These are phyloP conservation scores for Gallirallus australis DNA, from an alignment of 2,797 vertebrate genomes.

Conservation along the genomic window DNA sequence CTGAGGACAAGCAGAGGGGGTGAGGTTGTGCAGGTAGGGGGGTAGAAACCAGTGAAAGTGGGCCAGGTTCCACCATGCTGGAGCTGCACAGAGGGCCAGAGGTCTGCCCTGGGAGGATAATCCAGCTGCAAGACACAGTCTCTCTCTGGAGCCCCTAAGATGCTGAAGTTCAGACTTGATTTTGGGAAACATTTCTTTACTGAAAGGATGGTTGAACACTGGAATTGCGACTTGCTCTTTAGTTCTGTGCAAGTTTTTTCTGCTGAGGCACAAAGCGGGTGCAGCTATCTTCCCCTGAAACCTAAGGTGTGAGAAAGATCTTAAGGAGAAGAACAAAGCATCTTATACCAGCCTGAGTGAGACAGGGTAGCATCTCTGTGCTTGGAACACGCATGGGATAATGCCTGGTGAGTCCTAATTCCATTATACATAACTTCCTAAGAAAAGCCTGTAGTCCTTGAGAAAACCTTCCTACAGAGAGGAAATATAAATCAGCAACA, in stretches of 20 bases:
- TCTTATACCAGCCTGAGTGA: background rate
- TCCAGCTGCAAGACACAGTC: accelerated
- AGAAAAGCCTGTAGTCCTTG: background rate
- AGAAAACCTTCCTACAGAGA: background rate
- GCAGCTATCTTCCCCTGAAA: background rate
- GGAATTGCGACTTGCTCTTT: background rate
- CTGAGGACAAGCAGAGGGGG: accelerated
- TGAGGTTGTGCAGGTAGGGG: background rate
- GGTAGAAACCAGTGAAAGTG: accelerated
- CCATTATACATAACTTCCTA: background rate
- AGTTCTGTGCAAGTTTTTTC: background rate
- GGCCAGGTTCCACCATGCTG: accelerated
- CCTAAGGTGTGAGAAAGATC: background rate
- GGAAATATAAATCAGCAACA: background rate
- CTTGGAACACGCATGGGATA: background rate
- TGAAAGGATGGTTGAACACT: too few species aligned
- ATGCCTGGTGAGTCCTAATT: background rate
- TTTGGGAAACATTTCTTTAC: background rate
- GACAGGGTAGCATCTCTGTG: background rate
- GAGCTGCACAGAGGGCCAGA: background rate
- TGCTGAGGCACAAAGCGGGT: background rate
- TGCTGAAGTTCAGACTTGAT: too few species aligned
- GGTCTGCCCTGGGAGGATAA: background rate
- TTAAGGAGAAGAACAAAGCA: background rate
- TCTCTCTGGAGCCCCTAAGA: accelerated